Evolutionary conservation across 2,113 vertebrate species (phyloP).

Genomic region (Cavia porcellus): DNA sequence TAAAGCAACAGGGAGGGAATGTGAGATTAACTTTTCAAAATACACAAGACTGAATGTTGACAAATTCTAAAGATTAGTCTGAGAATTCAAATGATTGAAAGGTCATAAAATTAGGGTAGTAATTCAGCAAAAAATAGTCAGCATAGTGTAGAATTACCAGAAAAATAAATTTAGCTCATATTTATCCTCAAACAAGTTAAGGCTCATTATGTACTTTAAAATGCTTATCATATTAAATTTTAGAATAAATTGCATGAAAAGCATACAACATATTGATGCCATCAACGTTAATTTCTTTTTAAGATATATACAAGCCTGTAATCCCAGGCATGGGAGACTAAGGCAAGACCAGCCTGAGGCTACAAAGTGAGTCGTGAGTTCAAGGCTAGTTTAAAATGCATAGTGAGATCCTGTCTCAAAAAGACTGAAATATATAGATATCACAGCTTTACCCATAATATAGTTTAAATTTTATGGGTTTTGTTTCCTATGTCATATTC

Average conservation of each 20-base stretch:
- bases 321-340: not conserved
- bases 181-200: conserved; percentile 21
- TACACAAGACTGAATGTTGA: not conserved
- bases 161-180: conserved; percentile 37
- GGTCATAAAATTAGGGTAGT: not conserved
- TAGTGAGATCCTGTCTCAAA: not conserved
- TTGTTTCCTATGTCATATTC: conserved; percentile 3
- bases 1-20: not conserved
- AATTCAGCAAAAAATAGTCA: not conserved
- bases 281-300: not conserved
- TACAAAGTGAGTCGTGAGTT: too few relatives aligned
- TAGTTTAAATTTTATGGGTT: conserved; percentile 19
- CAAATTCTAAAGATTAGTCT: not conserved
- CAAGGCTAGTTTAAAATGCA: not conserved
- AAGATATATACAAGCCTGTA: not conserved
- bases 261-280: not conserved
- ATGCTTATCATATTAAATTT: not conserved
- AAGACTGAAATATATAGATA: not conserved
- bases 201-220: not conserved
- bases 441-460: not conserved
- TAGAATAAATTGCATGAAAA: not conserved
- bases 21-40: conserved; percentile 21
- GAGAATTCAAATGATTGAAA: not conserved
- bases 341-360: not conserved
- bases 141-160: not conserved